A percentile compares a stretch with the other conserved stretches of the same genome.
Evolutionary conservation across 2,113 vertebrate genomes (phyloP).

Genomic region (Cygnus buccinator): DNA sequence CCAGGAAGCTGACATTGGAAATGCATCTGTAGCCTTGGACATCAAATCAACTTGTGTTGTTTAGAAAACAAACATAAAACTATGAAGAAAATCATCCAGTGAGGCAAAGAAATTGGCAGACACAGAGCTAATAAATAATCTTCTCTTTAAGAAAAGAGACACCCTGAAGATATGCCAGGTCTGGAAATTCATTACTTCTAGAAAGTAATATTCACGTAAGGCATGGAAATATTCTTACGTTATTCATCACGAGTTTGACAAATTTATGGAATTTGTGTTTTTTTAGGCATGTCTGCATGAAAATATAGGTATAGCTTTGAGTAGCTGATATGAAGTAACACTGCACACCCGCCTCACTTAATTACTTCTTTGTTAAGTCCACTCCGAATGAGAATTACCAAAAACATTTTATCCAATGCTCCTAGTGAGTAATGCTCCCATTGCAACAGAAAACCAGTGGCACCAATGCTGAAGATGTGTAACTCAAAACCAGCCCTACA

Average conservation of each 20-base stretch:
- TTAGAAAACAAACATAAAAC: not conserved
- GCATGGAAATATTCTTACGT: not conserved
- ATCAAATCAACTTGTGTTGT: not conserved
- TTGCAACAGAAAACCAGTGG: not conserved
- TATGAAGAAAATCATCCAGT: not conserved
- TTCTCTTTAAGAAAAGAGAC: not conserved
- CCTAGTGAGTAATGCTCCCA: not conserved
- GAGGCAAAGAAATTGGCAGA: not conserved
- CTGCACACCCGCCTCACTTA: not conserved
- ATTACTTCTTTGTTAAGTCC: not conserved
- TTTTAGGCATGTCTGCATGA: not conserved
- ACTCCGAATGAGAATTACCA: not conserved
- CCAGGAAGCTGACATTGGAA: not conserved
- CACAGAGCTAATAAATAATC: not conserved
- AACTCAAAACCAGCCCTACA: not conserved
- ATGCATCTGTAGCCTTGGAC: not conserved
- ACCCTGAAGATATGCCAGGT: not conserved
- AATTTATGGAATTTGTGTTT: accelerated
- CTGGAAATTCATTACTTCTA: not conserved
- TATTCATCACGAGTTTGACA: not conserved
- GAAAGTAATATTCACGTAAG: not conserved
- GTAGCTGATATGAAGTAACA: not conserved
- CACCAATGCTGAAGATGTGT: accelerated
- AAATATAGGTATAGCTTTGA: not conserved
- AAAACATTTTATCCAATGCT: not conserved